Percentiles rank a stretch among this genome's conserved stretches.
Evolutionary conservation across 2,888 invertebrate genomes (phyloP).

Genomic region (Plusia festucae): DNA sequence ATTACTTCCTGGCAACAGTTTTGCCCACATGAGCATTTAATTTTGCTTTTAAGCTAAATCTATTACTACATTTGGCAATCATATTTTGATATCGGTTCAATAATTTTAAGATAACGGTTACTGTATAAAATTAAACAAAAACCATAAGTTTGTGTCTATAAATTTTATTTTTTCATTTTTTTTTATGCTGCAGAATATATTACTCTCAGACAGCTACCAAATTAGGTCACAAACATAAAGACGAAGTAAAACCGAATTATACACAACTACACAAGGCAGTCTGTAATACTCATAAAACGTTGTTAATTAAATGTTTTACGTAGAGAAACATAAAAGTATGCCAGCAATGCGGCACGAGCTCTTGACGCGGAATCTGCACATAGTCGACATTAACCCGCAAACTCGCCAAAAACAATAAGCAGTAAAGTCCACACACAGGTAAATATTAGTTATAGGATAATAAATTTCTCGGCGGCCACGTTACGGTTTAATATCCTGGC

Average conservation of each 20-base stretch:
- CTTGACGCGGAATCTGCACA: conserved; percentile 22
- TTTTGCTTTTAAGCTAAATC: no score
- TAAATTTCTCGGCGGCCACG: conserved; percentile 63
- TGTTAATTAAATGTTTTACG: conserved; percentile 8
- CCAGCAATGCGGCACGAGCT: conserved; percentile 35
- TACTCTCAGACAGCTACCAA: neutral
- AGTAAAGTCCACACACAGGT: conserved; percentile 60
- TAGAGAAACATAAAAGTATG: conserved; percentile 1
- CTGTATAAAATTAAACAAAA: no score
- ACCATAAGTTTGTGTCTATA: no score
- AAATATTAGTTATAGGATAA: conserved; percentile 70
- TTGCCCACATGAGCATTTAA: no score
- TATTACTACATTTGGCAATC: no score
- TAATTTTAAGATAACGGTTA: no score
- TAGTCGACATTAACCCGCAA: conserved; percentile 13
- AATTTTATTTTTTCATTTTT: no score
- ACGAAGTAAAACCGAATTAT: neutral
- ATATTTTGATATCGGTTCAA: no score
- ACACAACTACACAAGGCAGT: neutral
- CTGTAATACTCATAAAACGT: neutral
- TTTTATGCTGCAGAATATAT: no score
- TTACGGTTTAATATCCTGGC: conserved; percentile 71
- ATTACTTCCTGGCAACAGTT: no score
- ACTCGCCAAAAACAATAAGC: conserved; percentile 48
- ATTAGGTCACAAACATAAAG: conserved; percentile 1